Conservation (phyloP, 1,140 invertebrate species). For the Drosophila teissieri region DNA sequence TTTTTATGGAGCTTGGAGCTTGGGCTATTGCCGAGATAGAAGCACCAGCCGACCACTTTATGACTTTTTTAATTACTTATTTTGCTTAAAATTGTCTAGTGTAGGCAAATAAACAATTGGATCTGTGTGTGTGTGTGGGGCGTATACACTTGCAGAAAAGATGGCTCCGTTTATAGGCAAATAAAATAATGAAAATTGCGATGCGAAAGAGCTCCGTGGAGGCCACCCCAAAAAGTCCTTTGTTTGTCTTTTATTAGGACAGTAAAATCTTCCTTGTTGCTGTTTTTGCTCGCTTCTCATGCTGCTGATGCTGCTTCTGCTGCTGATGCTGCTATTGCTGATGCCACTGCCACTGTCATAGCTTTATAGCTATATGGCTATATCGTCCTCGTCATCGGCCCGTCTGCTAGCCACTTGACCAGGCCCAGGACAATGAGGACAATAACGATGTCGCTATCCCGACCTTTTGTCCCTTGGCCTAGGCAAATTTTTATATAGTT, state of each 20-base stretch:
- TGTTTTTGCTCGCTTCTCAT: constrained; percentile 32
- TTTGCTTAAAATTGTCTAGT: constrained; percentile 73
- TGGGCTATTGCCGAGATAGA: constrained; percentile 31
- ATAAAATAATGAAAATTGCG: constrained; percentile 84
- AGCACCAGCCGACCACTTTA: constrained; percentile 57
- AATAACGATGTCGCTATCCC: constrained; percentile 73
- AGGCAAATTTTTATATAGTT: constrained; percentile 81
- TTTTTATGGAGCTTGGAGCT: constrained; percentile 57
- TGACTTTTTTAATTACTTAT: constrained; percentile 83
- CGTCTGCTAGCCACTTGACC: constrained; percentile 70
- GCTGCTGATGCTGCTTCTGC: constrained; percentile 20
- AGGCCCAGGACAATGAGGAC: constrained; percentile 73
- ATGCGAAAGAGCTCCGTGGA: constrained; percentile 63
- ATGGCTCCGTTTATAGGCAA: constrained; percentile 83
- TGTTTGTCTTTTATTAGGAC: constrained; percentile 83
- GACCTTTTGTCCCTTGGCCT: constrained; percentile 72
- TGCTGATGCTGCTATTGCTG: constrained; percentile 1
- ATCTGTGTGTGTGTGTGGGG: constrained; percentile 41
- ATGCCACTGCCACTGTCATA: neutral
- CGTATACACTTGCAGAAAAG: constrained; percentile 72
- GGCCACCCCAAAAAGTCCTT: constrained; percentile 64
- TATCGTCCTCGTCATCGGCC: constrained; percentile 36
- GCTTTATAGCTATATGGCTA: constrained; percentile 10
- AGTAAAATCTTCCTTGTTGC: constrained; percentile 81
- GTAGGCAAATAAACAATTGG: constrained; percentile 72